Evolutionary conservation across 2,113 vertebrate genomes (phyloP).

Genomic region (Anser brachyrhynchus): DNA sequence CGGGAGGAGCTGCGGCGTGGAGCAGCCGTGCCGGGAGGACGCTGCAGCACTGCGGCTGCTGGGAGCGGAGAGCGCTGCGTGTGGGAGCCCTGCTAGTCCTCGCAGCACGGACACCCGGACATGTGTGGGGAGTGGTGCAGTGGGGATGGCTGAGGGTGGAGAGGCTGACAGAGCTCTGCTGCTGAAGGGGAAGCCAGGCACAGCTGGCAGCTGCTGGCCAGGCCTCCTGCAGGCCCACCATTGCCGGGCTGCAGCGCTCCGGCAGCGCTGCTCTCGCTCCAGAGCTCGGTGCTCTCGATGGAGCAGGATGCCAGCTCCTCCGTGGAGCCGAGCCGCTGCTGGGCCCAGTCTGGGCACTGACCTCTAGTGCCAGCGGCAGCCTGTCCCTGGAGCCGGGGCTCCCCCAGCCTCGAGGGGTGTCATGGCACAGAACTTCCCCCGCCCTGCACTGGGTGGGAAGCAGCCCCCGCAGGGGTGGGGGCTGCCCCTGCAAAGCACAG

Average conservation of each 20-base stretch:
- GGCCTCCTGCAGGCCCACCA: neutral
- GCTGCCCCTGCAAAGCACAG: rapidly evolving
- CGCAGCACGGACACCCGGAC: rapidly evolving
- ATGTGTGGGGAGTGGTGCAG: rapidly evolving
- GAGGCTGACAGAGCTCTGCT: neutral
- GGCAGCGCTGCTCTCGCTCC: neutral
- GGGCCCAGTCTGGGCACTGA: neutral
- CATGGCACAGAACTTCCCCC: neutral
- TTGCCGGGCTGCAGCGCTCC: neutral
- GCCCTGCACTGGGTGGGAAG: no score
- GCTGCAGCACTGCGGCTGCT: neutral
- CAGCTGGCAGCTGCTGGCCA: neutral
- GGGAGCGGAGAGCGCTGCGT: neutral
- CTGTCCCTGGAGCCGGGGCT: neutral
- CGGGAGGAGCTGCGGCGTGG: rapidly evolving
- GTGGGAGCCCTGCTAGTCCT: rapidly evolving
- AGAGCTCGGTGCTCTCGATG: neutral
- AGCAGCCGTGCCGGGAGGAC: rapidly evolving
- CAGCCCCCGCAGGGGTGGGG: neutral
- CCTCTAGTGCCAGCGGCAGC: no score
- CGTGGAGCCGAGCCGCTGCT: neutral
- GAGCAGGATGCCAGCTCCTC: neutral
- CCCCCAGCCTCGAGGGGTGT: neutral
- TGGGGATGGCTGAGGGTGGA: rapidly evolving
- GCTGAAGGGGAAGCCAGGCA: neutral